These are phyloP conservation scores for Macrophya annulata DNA, from an alignment of 2,888 invertebrate species.

Conservation along the genomic window DNA sequence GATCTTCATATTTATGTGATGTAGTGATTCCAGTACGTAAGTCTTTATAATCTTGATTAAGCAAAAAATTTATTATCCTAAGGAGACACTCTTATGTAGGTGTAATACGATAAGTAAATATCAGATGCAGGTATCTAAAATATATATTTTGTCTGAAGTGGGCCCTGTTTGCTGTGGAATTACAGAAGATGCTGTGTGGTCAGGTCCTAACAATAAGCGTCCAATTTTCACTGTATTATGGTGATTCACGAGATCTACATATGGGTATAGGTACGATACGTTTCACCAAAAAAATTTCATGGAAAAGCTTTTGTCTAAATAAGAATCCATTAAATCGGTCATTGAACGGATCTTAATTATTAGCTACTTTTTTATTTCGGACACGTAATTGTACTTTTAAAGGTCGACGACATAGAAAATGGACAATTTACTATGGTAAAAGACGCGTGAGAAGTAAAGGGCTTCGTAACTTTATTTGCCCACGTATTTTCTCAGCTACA, in stretches of 20 bases:
- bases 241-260: neutral
- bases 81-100: neutral
- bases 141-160: neutral
- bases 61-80: neutral
- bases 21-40: neutral
- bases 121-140: neutral
- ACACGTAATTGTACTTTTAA: slow-evolving; percentile 26
- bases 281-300: neutral
- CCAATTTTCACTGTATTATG: neutral
- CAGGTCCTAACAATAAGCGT: neutral
- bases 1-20: neutral
- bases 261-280: neutral
- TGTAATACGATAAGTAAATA: neutral
- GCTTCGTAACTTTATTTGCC: slow-evolving; percentile 14
- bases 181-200: neutral
- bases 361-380: slow-evolving; percentile 22
- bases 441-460: slow-evolving; percentile 28
- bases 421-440: neutral
- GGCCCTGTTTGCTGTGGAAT: neutral
- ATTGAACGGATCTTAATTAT: neutral
- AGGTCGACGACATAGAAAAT: slow-evolving; percentile 24
- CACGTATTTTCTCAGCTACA: slow-evolving; percentile 24
- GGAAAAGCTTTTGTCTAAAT: neutral
- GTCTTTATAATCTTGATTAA: neutral
- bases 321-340: neutral